Base-by-base conservation (phyloP, 37 sponge, comb jelly and placozoan genomes). In the Crambe crambe region DNA sequence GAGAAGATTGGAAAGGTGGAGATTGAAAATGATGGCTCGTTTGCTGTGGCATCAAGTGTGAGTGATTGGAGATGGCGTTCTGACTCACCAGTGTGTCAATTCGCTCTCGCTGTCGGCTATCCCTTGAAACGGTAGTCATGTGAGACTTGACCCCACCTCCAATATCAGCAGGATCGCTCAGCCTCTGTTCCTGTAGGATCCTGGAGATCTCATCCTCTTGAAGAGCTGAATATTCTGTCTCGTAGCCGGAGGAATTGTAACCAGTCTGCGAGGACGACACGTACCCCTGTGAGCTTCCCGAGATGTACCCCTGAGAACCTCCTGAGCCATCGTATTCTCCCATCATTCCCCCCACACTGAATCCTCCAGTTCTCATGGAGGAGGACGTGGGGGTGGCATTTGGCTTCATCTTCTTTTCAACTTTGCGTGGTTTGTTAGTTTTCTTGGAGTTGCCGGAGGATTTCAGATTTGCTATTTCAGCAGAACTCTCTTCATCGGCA, bases 291-390 rank as follows among this genome's bases (percentile, higher is more conserved):
- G 66, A 65, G 30, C 30, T 65, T 18, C 66, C 66, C 27, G 87
- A 73, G 1, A 74, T 27, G 74, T 82, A 71, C 0, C 72, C 76
- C 41, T 87, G 88, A 8, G 88, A 87, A 25, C 88, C 77, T n/a
- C 88, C 82, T 0, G 88, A 81, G 20, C 54, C 44, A 1, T 83
- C 88, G 2, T 71, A 58, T 35, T 88, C 88, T 5, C 37, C 68
- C 5, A 37, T 23, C 0, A 39, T 26, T 23, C 43, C 65, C 4
- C 35, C 12, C 56, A 62, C 6, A 36, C 18, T 34, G 9, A 36
- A 35, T 5, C 39, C 69, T 10, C 39, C 39, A 29, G 17, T 3
- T 35, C 9, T 54, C 21, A 22, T 31, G 0, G 60, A 5, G 26
- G 39, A 17, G 26, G 38, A 2, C 2, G 39, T 26, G n/a, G n/a